Evolutionary conservation across 2,797 vertebrate species (phyloP).

Genomic region (Sebastes miniatus): DNA sequence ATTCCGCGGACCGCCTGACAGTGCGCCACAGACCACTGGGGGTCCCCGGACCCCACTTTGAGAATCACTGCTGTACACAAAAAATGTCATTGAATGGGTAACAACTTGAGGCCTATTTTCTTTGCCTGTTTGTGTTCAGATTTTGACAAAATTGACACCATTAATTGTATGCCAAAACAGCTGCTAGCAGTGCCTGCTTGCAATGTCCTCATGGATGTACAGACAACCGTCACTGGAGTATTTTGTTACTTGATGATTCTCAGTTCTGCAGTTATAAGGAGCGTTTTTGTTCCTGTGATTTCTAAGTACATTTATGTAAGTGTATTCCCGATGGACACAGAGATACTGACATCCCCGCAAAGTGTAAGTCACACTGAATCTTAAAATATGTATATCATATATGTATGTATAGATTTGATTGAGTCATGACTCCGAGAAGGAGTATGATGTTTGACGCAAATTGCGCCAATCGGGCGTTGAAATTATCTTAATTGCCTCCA

Average conservation of each 20-base stretch:
- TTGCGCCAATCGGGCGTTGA: neutral
- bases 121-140: neutral
- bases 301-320: rapidly evolving
- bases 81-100: neutral
- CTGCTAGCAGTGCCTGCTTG: neutral
- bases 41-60: too few relatives aligned
- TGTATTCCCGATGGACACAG: too few relatives aligned
- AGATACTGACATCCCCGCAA: rapidly evolving
- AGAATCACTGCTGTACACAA: too few relatives aligned
- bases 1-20: rapidly evolving
- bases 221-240: too few relatives aligned
- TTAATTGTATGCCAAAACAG: neutral
- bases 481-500: neutral
- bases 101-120: neutral
- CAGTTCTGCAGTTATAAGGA: neutral
- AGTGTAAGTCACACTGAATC: neutral
- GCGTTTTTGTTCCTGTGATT: rapidly evolving
- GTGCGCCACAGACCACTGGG: rapidly evolving
- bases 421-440: neutral
- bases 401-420: rapidly evolving
- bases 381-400: rapidly evolving
- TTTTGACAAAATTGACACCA: neutral
- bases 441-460: neutral
- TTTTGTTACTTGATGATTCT: too few relatives aligned
- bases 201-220: neutral